phyloP scores from a whole-genome alignment of 2,113 vertebrate species.

The Datnioides undecimradiatus region DNA sequence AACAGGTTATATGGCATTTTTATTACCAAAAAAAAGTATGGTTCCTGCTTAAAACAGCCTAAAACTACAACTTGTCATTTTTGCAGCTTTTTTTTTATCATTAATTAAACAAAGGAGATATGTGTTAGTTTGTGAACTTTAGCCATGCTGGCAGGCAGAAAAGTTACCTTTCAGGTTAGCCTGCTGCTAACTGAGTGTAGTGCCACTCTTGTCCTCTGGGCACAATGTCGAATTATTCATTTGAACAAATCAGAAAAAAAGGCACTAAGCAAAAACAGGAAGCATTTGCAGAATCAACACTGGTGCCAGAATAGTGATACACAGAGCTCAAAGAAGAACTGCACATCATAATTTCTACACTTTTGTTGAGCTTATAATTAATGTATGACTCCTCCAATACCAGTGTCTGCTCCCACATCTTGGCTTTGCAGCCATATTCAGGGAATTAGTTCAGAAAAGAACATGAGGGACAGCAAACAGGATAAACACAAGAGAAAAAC shows the following conservation, averaged over 20 bases:
- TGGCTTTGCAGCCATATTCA: conserved; percentile 34
- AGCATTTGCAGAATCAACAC: conserved; percentile 13
- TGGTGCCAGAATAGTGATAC: conserved; percentile 1
- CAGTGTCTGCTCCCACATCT: conserved; percentile 7
- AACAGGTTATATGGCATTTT: neutral
- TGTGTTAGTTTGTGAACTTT: neutral
- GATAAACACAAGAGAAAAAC: conserved; percentile 42
- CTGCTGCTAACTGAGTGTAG: neutral
- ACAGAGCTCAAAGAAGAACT: conserved; percentile 16
- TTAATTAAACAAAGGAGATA: neutral
- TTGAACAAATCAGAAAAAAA: conserved; percentile 33
- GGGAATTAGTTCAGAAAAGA: conserved; percentile 59
- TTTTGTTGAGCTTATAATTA: neutral
- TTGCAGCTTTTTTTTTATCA: too few species aligned
- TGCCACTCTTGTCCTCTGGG: neutral
- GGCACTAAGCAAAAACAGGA: neutral
- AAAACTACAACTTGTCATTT: neutral
- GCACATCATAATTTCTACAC: neutral
- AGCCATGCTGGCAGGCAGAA: neutral
- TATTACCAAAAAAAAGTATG: too few species aligned
- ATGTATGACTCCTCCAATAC: conserved; percentile 1
- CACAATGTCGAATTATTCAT: conserved; percentile 14
- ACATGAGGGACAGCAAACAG: conserved; percentile 57
- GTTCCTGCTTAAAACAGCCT: too few species aligned
- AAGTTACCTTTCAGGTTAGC: neutral